Percentiles rank a stretch among this genome's conserved stretches.
These are phyloP conservation scores for Thymelicus lineola DNA, from an alignment of 2,888 invertebrate species.

Conservation along the genomic window DNA sequence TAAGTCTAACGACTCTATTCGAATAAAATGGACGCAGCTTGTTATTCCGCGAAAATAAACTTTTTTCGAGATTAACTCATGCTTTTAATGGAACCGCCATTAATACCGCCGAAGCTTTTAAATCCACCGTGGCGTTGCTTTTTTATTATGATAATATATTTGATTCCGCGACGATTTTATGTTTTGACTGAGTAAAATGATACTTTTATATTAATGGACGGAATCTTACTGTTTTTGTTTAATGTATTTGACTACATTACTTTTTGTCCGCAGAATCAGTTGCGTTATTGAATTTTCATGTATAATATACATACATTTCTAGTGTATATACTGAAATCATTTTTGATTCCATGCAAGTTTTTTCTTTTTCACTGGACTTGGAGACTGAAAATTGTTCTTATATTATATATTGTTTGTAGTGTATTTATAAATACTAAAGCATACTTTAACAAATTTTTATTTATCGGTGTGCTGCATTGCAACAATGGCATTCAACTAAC, in stretches of 20 bases:
- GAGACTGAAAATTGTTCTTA: too few species aligned
- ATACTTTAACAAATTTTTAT: too few species aligned
- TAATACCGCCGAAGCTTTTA: slow-evolving; percentile 36
- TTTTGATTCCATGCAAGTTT: too few species aligned
- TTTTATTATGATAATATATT: slow-evolving; percentile 39
- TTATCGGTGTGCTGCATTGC: too few species aligned
- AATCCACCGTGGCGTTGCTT: slow-evolving; percentile 31
- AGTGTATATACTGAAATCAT: too few species aligned
- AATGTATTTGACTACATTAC: slow-evolving; percentile 1
- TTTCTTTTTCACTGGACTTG: too few species aligned
- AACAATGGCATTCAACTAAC: too few species aligned
- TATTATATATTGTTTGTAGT: too few species aligned
- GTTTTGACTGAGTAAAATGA: slow-evolving; percentile 37
- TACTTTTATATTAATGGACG: slow-evolving; percentile 35
- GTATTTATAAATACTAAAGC: too few species aligned
- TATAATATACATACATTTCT: too few species aligned
- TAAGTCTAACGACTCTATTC: neutral
- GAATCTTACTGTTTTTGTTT: slow-evolving; percentile 20
- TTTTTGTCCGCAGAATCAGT: neutral
- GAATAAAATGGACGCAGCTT: slow-evolving; percentile 18
- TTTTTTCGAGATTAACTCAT: slow-evolving; percentile 37
- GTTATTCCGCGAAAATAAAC: slow-evolving; percentile 32
- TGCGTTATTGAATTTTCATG: neutral
- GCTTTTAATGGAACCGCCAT: slow-evolving; percentile 39
- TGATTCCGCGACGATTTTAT: slow-evolving; percentile 38